phyloP scores from a whole-genome alignment of 2,888 invertebrate species.

The Sphaerophoria rueppellii region DNA sequence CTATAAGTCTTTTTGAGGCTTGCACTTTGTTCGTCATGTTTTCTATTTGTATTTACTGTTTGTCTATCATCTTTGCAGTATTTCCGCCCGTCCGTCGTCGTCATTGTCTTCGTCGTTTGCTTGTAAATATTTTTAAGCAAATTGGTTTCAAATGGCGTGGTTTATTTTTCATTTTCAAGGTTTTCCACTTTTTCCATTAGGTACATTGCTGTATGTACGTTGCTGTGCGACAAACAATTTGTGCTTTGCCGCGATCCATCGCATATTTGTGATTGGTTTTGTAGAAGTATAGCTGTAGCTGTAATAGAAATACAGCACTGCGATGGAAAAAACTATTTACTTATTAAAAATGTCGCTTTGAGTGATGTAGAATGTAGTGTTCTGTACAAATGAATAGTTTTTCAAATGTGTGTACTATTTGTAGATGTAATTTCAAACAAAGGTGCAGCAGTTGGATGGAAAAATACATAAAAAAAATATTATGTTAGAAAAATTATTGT shows the following conservation, averaged over 20 bases:
- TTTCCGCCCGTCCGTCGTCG: background rate
- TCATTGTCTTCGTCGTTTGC: no score
- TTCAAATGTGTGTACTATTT: constrained; percentile 12
- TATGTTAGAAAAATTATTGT: constrained; percentile 51
- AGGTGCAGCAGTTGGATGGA: constrained; percentile 60
- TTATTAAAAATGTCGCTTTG: constrained; percentile 44
- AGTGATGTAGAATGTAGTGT: constrained; percentile 22
- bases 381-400: constrained; percentile 35
- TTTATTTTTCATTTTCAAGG: constrained; percentile 63
- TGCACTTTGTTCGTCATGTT: constrained; percentile 35
- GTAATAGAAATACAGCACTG: background rate
- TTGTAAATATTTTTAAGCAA: constrained; percentile 18
- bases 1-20: constrained; percentile 1
- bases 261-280: constrained; percentile 26
- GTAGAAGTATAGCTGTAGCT: background rate
- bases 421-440: constrained; percentile 58
- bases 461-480: constrained; percentile 24
- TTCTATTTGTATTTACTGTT: constrained; percentile 6
- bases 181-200: constrained; percentile 50
- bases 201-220: background rate
- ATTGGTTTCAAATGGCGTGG: constrained; percentile 65
- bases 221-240: background rate
- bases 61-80: constrained; percentile 33
- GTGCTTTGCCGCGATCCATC: constrained; percentile 8
- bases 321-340: constrained; percentile 36